These are phyloP conservation scores for Ophonus ardosiacus DNA, from an alignment of 2,888 invertebrate genomes.

Conservation along the genomic window DNA sequence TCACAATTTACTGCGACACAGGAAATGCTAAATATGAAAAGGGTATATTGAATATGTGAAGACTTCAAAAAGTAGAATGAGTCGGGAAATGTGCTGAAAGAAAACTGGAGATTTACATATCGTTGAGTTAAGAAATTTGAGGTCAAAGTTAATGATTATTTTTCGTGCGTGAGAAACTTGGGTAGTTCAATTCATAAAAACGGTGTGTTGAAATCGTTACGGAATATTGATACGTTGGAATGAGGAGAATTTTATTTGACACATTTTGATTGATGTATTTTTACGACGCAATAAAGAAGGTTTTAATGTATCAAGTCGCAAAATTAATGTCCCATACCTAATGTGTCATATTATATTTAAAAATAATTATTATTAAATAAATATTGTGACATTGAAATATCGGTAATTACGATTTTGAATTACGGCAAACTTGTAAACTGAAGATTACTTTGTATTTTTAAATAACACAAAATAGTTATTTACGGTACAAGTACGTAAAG, in stretches of 20 bases:
- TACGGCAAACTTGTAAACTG: no score
- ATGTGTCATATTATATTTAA: no score
- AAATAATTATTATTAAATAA: no score
- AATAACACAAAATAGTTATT: no score
- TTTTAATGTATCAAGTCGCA: no score
- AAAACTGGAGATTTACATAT: background rate
- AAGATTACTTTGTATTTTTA: no score
- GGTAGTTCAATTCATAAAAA: no score
- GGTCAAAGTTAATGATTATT: background rate
- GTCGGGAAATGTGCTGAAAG: background rate
- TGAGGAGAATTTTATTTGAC: background rate
- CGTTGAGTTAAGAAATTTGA: background rate
- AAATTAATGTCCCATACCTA: no score
- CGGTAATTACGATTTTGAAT: no score
- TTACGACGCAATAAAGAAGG: background rate
- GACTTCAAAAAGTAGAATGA: background rate
- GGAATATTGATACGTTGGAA: background rate
- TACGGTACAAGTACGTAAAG: no score
- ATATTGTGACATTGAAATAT: no score
- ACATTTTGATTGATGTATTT: background rate
- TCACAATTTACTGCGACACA: slow-evolving; percentile 1
- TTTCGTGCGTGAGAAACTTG: background rate
- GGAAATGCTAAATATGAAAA: background rate
- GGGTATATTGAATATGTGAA: background rate
- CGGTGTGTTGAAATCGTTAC: no score